Evolutionary conservation across 1,140 invertebrate genomes (phyloP).

Genomic region (Drosophila trapezifrons): DNA sequence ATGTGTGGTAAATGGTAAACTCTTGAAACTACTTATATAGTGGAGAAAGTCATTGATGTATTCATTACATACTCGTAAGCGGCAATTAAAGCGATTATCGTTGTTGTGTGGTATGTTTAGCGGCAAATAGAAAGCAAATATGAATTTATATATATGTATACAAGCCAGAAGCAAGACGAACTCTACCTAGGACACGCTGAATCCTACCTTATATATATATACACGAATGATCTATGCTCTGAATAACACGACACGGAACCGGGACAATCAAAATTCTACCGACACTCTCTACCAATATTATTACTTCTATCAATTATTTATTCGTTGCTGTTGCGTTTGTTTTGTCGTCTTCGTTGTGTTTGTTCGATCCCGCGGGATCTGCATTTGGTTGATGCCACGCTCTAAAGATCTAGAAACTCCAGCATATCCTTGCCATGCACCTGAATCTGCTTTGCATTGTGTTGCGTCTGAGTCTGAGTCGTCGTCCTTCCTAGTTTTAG

Average conservation of each 20-base stretch:
- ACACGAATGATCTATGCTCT: conserved; percentile 52
- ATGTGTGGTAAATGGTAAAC: conserved; percentile 51
- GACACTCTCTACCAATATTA: conserved; percentile 59
- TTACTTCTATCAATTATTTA: conserved; percentile 25
- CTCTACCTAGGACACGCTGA: conserved; percentile 33
- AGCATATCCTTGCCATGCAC: conserved; percentile 51
- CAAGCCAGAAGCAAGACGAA: conserved; percentile 26
- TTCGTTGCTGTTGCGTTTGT: conserved; percentile 49
- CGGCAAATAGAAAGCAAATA: conserved; percentile 49
- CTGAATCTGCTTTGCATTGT: conserved; percentile 38
- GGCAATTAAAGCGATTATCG: conserved; percentile 68
- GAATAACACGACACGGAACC: conserved; percentile 68
- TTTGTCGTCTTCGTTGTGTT: conserved; percentile 48
- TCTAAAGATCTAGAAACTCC: conserved; percentile 28
- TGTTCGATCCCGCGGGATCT: conserved; percentile 25
- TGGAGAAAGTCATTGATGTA: conserved; percentile 29
- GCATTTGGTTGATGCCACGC: conserved; percentile 20
- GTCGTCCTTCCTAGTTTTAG: conserved; percentile 6
- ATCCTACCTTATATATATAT: conserved; percentile 47
- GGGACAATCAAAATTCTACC: conserved; percentile 80
- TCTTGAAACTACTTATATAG: conserved; percentile 44
- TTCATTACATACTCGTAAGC: conserved; percentile 38
- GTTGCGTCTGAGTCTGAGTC: conserved; percentile 25
- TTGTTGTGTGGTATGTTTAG: conserved; percentile 77
- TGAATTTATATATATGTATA: conserved; percentile 59